phyloP scores from a whole-genome alignment of 1,140 invertebrate genomes.

The Theocolax elegans region DNA sequence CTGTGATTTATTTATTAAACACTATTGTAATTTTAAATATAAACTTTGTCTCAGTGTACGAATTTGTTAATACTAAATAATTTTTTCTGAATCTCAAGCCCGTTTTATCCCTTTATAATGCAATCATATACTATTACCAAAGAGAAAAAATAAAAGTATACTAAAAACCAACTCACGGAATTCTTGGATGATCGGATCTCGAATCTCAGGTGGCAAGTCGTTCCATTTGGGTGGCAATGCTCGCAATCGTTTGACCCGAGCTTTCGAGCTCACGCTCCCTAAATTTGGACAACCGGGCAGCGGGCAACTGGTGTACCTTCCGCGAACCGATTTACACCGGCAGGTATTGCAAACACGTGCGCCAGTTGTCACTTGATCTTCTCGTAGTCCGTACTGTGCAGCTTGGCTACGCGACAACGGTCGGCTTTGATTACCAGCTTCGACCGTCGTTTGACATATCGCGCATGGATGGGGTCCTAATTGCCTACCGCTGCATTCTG shows the following conservation, averaged over 20 bases:
- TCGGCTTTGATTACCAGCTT: slow-evolving; percentile 76
- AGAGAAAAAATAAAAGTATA: not conserved
- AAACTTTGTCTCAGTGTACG: too few species aligned
- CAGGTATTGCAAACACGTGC: slow-evolving; percentile 92
- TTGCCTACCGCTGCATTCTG: slow-evolving; percentile 68
- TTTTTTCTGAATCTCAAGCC: too few species aligned
- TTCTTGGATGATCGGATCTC: slow-evolving; percentile 85
- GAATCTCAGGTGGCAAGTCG: slow-evolving; percentile 80
- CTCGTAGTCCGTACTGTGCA: slow-evolving; percentile 85
- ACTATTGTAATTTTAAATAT: too few species aligned
- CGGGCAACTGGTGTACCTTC: slow-evolving; percentile 85
- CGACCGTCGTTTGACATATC: slow-evolving; percentile 73
- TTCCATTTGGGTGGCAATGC: slow-evolving; percentile 87
- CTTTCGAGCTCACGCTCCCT: slow-evolving; percentile 72
- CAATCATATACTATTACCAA: too few species aligned
- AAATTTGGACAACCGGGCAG: slow-evolving; percentile 81
- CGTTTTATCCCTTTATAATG: too few species aligned
- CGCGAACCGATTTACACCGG: slow-evolving; percentile 86
- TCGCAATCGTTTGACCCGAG: slow-evolving; percentile 85
- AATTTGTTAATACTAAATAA: too few species aligned
- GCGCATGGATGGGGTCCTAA: slow-evolving; percentile 73
- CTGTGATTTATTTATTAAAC: too few species aligned
- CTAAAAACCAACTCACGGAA: slow-evolving; percentile 76
- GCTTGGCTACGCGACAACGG: slow-evolving; percentile 83
- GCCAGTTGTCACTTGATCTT: slow-evolving; percentile 80